Percentiles rank a stretch among this genome's conserved stretches.
These are phyloP conservation scores for Myodes glareolus DNA, from an alignment of 2,113 vertebrate species.

Conservation along the genomic window DNA sequence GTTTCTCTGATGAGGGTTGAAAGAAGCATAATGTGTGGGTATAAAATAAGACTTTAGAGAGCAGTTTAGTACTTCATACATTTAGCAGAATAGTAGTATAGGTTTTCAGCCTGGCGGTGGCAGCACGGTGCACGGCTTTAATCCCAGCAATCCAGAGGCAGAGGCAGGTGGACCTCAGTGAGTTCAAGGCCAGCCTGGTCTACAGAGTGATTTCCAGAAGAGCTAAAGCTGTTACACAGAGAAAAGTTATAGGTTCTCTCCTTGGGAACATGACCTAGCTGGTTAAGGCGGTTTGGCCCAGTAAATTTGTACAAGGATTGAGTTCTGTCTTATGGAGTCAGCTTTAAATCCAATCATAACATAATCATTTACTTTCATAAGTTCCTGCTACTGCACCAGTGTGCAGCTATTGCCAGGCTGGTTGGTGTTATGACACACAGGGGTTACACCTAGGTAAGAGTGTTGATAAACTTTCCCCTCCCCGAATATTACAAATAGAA, in stretches of 20 bases:
- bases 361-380: background rate
- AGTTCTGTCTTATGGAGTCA: background rate
- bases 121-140: too few species aligned
- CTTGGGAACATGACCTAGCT: background rate
- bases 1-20: background rate
- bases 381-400: background rate
- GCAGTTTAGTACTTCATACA: background rate
- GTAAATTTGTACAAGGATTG: background rate
- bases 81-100: background rate
- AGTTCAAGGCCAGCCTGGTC: too few species aligned
- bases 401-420: background rate
- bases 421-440: background rate
- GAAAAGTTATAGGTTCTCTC: background rate
- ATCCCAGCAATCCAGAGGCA: too few species aligned
- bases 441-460: background rate
- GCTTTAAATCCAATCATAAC: background rate
- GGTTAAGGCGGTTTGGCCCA: background rate
- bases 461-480: background rate
- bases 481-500: background rate
- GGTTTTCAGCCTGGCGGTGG: too few species aligned
- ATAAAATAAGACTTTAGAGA: background rate
- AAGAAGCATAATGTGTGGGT: background rate
- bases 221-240: too few species aligned
- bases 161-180: too few species aligned
- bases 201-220: too few species aligned